Percentiles rank a stretch among this genome's conserved stretches.
These are phyloP conservation scores for Melanerpes formicivorus DNA, from an alignment of 2,113 vertebrate genomes.

Conservation along the genomic window DNA sequence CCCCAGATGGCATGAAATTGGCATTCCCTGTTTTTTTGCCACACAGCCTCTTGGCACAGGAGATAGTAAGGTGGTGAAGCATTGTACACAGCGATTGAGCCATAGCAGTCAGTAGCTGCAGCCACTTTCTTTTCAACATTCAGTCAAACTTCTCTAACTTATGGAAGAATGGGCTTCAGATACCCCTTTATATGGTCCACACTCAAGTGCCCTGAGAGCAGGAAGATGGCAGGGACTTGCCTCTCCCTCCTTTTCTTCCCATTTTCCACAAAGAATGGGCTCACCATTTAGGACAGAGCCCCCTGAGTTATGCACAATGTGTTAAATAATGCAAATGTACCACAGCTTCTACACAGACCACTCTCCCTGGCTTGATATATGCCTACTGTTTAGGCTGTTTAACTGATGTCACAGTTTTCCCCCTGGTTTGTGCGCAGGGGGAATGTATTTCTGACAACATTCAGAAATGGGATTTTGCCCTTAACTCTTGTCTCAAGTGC, in stretches of 20 bases:
- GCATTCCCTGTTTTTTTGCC: background rate
- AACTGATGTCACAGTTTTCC: background rate
- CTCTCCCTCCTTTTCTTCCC: background rate
- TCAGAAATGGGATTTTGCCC: slow-evolving; percentile 19
- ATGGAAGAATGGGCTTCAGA: background rate
- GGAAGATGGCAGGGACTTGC: background rate
- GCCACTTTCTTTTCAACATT: background rate
- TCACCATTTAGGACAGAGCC: background rate
- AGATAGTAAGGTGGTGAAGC: background rate
- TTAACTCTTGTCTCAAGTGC: slow-evolving; percentile 33
- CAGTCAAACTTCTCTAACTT: background rate
- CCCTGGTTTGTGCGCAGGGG: background rate
- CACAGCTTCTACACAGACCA: background rate
- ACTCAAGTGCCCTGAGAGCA: background rate
- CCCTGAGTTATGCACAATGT: background rate
- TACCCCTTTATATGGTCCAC: background rate
- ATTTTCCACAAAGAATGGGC: background rate
- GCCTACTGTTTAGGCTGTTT: background rate
- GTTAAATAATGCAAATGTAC: background rate
- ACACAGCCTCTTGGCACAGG: background rate
- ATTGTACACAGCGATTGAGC: background rate
- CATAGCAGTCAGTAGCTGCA: background rate
- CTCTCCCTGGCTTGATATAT: background rate
- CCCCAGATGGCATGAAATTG: slow-evolving; percentile 24
- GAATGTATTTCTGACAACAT: background rate